Percentiles rank a stretch among this genome's conserved stretches.
These are phyloP conservation scores for Tenebrosternarchus preto DNA, from an alignment of 2,113 vertebrate genomes.

Conservation along the genomic window DNA sequence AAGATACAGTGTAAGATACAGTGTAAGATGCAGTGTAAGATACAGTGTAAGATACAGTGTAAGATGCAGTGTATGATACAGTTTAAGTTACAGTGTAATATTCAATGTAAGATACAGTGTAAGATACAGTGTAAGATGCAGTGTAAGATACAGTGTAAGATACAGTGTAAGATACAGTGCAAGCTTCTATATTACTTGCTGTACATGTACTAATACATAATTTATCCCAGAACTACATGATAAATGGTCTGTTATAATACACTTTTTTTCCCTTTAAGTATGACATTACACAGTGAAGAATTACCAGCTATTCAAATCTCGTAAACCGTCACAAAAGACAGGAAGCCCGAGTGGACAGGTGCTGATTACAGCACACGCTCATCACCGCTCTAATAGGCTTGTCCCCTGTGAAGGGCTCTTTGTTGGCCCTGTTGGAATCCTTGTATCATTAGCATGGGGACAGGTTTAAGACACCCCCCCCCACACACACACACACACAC, in stretches of 20 bases:
- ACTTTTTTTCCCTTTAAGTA: background rate
- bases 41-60: too few species aligned
- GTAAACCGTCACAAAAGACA: slow-evolving; percentile 21
- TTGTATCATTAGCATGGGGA: slow-evolving; percentile 13
- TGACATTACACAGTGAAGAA: slow-evolving; percentile 10
- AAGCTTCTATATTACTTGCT: background rate
- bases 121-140: too few species aligned
- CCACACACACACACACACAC: too few species aligned
- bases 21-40: too few species aligned
- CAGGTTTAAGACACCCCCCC: background rate
- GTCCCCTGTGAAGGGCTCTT: slow-evolving; percentile 2
- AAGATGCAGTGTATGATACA: too few species aligned
- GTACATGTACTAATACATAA: background rate
- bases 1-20: too few species aligned
- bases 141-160: too few species aligned
- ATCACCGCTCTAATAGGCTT: slow-evolving; percentile 12
- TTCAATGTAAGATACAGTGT: too few species aligned
- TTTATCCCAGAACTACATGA: background rate
- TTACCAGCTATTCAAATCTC: background rate
- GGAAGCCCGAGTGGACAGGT: background rate
- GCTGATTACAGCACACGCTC: background rate
- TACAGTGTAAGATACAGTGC: too few species aligned
- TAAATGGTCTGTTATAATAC: background rate
- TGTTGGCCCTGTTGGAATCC: background rate
- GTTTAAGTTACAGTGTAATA: too few species aligned